A percentile compares a stretch with the other conserved stretches of the same genome.
Conservation (phyloP, 2,888 invertebrate genomes). For the Nasonia oneida region DNA sequence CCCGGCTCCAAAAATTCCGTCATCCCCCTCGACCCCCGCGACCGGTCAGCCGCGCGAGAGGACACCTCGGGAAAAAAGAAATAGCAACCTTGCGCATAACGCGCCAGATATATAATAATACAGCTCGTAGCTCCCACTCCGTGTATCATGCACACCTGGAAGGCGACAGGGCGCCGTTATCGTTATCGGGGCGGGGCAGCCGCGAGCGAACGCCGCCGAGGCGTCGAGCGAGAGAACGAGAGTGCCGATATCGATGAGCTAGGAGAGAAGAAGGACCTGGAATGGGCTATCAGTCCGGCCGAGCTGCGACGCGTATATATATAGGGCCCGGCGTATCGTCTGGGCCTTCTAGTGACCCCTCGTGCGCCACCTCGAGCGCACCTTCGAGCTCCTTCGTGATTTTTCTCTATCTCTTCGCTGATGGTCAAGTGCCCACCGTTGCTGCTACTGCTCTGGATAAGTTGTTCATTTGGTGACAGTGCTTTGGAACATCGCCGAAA, state of each 20-base stretch:
- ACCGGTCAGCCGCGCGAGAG: neutral
- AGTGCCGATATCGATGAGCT: constrained; percentile 74
- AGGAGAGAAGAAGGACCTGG: constrained; percentile 67
- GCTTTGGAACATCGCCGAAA: constrained; percentile 31
- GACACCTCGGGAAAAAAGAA: neutral
- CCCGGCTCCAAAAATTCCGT: neutral
- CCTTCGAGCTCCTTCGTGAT: neutral
- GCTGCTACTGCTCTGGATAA: neutral
- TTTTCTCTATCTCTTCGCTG: neutral
- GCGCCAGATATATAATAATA: neutral
- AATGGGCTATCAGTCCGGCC: constrained; percentile 74
- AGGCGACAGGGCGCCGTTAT: constrained; percentile 66
- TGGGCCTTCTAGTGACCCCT: constrained; percentile 74
- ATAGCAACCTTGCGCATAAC: neutral
- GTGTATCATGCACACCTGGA: neutral
- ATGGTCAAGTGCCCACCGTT: neutral
- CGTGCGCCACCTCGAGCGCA: constrained; percentile 18
- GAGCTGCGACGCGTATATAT: constrained; percentile 70
- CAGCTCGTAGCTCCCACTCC: neutral
- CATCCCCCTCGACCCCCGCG: neutral
- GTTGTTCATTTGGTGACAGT: constrained; percentile 44
- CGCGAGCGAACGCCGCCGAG: constrained; percentile 72
- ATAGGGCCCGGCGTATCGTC: constrained; percentile 69
- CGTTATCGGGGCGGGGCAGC: constrained; percentile 77
- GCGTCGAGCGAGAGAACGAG: constrained; percentile 66